Base-by-base conservation (phyloP, 1,140 invertebrate genomes). In the Panonychus citri region DNA sequence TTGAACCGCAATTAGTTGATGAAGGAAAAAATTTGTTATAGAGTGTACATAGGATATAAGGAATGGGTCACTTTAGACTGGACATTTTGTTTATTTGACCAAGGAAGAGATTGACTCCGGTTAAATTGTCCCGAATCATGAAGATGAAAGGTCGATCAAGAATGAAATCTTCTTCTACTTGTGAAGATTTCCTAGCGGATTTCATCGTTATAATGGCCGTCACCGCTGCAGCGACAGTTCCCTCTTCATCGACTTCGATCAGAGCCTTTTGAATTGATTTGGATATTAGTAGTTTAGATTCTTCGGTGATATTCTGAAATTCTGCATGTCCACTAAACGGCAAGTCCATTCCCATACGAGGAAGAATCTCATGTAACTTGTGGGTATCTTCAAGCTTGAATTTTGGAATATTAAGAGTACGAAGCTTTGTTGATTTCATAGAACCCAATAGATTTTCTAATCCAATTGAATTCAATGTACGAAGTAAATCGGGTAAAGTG, bases 111-210 rank as follows among this genome's bases (percentile, higher is more conserved):
- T 78, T 73, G 10, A 71, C 67, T 1, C 73, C 73, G 2, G 71
- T 73, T 49, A 68, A 53, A 8, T 73, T 72, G 62, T 83, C 77
- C 55, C 76, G 71, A 15, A 85, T 77, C 56, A 78, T 74, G 66
- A 82, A 83, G 0, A 81, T 30, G 64, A 83, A 84, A 2, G 82
- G 81, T 59, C 76, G 75, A 63, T 83, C 73, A 7, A 75, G 75
- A 10, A 77, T 76, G 67, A 91, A 91, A 19, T 7, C 52, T 26
- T 19, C n/a, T 5, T 13, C 13, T 15, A 10, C 13, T 2, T n/a
- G 8, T 13, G 48, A 24, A 3, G 17, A 10, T 8, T 24, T 17
- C 21, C 28, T 46, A 10, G 40, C 24, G n/a, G 17, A 10, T 2
- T 57, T 21, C 17, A 13, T 28, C 3, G 68, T 66, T 4, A 66